A percentile compares a stretch with the other conserved stretches of the same genome.
Evolutionary conservation across 1,140 invertebrate genomes (phyloP).

Genomic region (Epicauta chinensis): DNA sequence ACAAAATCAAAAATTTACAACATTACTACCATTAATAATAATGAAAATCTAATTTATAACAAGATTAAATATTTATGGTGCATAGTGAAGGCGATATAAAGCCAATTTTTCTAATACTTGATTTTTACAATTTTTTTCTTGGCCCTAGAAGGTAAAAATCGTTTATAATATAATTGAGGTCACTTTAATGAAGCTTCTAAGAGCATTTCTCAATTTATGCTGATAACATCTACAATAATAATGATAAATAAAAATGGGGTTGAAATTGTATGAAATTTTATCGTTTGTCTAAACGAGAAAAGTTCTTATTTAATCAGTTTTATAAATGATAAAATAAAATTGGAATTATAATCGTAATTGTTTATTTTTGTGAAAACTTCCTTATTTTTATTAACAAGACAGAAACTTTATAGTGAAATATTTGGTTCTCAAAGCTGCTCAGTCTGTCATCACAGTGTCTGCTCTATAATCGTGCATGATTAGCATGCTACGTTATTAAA

Average conservation of each 20-base stretch:
- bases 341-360: not conserved
- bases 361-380: not conserved
- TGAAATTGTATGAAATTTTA: too few species aligned
- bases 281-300: not conserved
- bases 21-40: too few species aligned
- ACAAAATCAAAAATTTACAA: conserved; percentile 4
- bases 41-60: conserved; percentile 8
- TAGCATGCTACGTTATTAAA: conserved; percentile 16
- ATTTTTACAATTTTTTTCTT: conserved; percentile 1
- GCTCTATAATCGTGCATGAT: conserved; percentile 19
- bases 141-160: conserved; percentile 5
- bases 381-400: not conserved
- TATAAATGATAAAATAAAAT: not conserved
- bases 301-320: not conserved
- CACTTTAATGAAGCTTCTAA: conserved; percentile 2
- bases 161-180: conserved; percentile 18
- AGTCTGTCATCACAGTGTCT: conserved; percentile 23
- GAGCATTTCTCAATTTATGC: conserved; percentile 5
- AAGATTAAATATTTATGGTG: conserved; percentile 18
- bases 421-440: conserved; percentile 20
- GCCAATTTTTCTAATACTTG: conserved; percentile 13
- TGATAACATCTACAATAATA: not conserved
- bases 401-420: conserved; percentile 11
- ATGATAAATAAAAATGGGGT: not conserved
- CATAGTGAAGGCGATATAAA: conserved; percentile 21